Percentiles rank a stretch among this genome's conserved stretches.
phyloP scores from a whole-genome alignment of 1,140 invertebrate genomes.

The Drosophila equinoxialis region DNA sequence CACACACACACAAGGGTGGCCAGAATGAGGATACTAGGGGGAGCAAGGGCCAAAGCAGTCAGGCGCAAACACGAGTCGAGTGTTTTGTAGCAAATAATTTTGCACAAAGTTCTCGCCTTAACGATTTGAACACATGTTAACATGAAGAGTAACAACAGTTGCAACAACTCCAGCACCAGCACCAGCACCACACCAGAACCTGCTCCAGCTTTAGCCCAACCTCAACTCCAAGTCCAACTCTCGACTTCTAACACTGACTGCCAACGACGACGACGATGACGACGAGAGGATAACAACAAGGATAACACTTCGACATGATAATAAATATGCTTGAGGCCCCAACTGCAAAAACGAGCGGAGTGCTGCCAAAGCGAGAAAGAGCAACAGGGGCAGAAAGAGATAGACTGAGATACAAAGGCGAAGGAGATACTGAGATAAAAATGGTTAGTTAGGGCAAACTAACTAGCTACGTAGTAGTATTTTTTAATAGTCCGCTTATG shows the following conservation, averaged over 20 bases:
- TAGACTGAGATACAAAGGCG: not conserved
- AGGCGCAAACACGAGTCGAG: conserved; percentile 74
- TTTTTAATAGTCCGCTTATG: conserved; percentile 1
- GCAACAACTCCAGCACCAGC: conserved; percentile 45
- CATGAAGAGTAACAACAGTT: conserved; percentile 73
- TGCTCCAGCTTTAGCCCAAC: conserved; percentile 1
- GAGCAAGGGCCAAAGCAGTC: conserved; percentile 37
- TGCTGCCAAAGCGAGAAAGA: not conserved
- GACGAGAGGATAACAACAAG: conserved; percentile 51
- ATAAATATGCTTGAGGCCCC: conserved; percentile 56
- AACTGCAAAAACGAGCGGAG: conserved; percentile 6
- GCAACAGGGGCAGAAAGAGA: not conserved
- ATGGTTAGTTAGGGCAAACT: not conserved
- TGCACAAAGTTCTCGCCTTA: conserved; percentile 80
- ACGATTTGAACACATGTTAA: conserved; percentile 81
- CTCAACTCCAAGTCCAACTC: not conserved
- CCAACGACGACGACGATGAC: conserved; percentile 19
- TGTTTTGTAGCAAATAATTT: conserved; percentile 81
- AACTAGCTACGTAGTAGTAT: not conserved
- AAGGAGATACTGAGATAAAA: not conserved
- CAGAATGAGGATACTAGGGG: not conserved
- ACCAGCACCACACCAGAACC: conserved; percentile 35
- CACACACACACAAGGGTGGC: not conserved
- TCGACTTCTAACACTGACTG: conserved; percentile 10
- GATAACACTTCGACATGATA: conserved; percentile 78